Percentiles rank a stretch among this genome's conserved stretches.
phyloP scores from a whole-genome alignment of 1,140 invertebrate genomes.

The Pseudobourletiella spinata region DNA sequence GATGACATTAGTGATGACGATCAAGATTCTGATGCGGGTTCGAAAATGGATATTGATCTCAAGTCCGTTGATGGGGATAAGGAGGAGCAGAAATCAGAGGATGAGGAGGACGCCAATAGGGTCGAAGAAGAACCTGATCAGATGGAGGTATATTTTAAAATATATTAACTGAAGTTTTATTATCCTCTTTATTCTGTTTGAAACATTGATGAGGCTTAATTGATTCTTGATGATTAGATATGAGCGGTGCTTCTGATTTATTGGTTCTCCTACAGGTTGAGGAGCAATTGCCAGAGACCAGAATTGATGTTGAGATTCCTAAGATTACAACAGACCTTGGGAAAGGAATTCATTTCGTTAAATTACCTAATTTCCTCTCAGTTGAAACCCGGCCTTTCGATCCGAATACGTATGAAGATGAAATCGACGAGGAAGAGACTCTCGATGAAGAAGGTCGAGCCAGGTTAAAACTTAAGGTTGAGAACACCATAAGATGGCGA shows the following conservation, averaged over 20 bases:
- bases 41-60: slow-evolving; percentile 35
- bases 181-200: no score
- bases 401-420: slow-evolving; percentile 90
- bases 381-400: slow-evolving; percentile 92
- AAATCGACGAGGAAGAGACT: slow-evolving; percentile 97
- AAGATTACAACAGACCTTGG: slow-evolving; percentile 87
- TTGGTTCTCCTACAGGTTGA: no score
- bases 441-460: slow-evolving; percentile 94
- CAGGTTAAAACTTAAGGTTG: slow-evolving; percentile 84
- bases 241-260: no score
- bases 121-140: slow-evolving; percentile 37
- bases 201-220: no score
- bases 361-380: slow-evolving; percentile 84
- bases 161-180: no score
- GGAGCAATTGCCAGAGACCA: slow-evolving; percentile 75
- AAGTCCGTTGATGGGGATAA: slow-evolving; percentile 53
- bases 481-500: slow-evolving; percentile 97
- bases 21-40: slow-evolving; percentile 52
- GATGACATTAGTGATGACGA: slow-evolving; percentile 65
- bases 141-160: slow-evolving; percentile 34
- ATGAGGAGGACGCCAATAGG: slow-evolving; percentile 39
- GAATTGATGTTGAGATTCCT: slow-evolving; percentile 93
- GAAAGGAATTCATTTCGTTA: slow-evolving; percentile 87
- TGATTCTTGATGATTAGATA: no score
- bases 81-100: slow-evolving; percentile 43